Conservation (phyloP, 1,140 invertebrate species). For the Drosophila equinoxialis region DNA sequence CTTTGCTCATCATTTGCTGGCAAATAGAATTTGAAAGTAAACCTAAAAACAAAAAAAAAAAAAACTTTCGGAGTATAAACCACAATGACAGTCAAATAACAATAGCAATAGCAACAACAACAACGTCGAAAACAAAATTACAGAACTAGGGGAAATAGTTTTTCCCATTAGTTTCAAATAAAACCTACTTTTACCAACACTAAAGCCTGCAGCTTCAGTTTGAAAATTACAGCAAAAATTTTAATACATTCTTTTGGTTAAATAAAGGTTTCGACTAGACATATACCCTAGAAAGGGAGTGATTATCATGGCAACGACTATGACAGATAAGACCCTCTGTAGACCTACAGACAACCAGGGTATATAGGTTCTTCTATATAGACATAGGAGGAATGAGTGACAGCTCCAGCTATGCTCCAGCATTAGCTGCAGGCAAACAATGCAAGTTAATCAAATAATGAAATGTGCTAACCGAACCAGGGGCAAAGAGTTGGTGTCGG, state of each 20-base stretch:
- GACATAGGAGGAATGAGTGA: conserved; percentile 41
- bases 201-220: conserved; percentile 42
- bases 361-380: background rate
- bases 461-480: conserved; percentile 61
- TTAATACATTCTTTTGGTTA: background rate
- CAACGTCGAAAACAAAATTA: conserved; percentile 23
- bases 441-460: conserved; percentile 81
- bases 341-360: background rate
- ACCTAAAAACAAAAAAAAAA: conserved; percentile 19
- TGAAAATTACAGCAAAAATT: background rate
- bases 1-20: conserved; percentile 58
- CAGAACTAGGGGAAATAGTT: conserved; percentile 49
- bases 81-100: conserved; percentile 49
- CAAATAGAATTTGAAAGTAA: conserved; percentile 54
- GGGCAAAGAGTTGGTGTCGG: conserved; percentile 5
- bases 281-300: background rate
- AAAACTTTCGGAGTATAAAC: conserved; percentile 46
- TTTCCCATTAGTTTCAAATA: conserved; percentile 71
- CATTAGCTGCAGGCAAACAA: conserved; percentile 66
- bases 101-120: conserved; percentile 27
- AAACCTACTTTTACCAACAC: conserved; percentile 72
- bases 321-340: background rate
- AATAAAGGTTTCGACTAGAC: background rate
- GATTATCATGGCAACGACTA: too few species aligned
- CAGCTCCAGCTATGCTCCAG: conserved; percentile 27